A percentile compares a stretch with the other conserved stretches of the same genome.
Evolutionary conservation across 2,888 invertebrate species (phyloP).

Genomic region (Empis livida): DNA sequence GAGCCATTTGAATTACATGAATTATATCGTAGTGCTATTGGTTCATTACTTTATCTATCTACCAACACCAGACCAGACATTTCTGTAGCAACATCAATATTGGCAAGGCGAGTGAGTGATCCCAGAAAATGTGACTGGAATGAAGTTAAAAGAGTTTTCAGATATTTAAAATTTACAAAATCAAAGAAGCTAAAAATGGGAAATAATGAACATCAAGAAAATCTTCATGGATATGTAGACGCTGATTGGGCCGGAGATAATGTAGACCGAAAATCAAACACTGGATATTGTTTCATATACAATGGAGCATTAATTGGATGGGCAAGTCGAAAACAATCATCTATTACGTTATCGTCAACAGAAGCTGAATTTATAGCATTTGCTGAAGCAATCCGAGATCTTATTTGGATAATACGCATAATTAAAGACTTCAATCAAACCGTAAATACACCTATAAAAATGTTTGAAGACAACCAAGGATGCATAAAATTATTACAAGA

Average conservation of each 20-base stretch:
- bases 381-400: neutral
- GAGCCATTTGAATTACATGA: conserved; percentile 1
- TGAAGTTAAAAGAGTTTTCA: conserved; percentile 8
- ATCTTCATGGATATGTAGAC: neutral
- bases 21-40: conserved; percentile 14
- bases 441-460: neutral
- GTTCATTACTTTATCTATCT: conserved; percentile 14
- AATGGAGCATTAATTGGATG: conserved; percentile 13
- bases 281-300: conserved; percentile 13
- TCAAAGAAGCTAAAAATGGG: neutral
- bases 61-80: conserved; percentile 15
- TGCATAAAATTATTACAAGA: neutral
- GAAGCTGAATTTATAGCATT: neutral
- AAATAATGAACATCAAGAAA: neutral
- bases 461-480: neutral
- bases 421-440: neutral
- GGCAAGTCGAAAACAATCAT: conserved; percentile 15
- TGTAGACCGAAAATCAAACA: conserved; percentile 17
- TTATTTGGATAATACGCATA: neutral
- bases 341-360: neutral
- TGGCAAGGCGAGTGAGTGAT: conserved; percentile 7
- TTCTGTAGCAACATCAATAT: conserved; percentile 10
- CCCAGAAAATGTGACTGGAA: conserved; percentile 7
- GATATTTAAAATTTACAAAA: conserved; percentile 12
- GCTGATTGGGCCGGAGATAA: conserved; percentile 20